Evolutionary conservation across 1,140 invertebrate genomes (phyloP).

Genomic region (Procambarus clarkii): DNA sequence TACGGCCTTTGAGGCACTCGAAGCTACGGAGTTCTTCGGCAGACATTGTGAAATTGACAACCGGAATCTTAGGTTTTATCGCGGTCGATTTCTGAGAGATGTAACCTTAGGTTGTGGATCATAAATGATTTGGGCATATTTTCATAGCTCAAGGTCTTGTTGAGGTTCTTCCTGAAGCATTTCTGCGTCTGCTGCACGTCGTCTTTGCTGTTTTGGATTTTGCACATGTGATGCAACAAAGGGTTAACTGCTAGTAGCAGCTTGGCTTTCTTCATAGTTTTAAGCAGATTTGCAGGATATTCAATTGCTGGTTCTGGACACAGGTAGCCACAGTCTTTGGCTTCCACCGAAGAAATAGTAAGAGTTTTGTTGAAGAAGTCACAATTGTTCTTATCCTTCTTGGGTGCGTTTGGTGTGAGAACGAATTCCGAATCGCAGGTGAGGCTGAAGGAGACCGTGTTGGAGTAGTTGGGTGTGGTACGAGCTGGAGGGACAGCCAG

Average conservation of each 20-base stretch:
- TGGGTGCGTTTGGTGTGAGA: conserved; percentile 24
- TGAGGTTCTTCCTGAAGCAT: conserved; percentile 65
- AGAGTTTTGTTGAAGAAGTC: conserved; percentile 48
- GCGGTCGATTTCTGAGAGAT: neutral
- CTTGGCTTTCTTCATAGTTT: conserved; percentile 49
- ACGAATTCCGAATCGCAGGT: conserved; percentile 55
- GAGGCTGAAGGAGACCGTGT: conserved; percentile 48
- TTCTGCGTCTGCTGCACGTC: conserved; percentile 34
- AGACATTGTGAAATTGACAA: conserved; percentile 45
- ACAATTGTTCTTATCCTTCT: conserved; percentile 36
- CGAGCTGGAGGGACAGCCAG: conserved; percentile 62
- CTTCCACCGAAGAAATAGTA: conserved; percentile 31
- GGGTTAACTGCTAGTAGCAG: neutral
- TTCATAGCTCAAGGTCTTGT: conserved; percentile 45
- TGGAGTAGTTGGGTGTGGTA: conserved; percentile 48
- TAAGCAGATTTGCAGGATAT: conserved; percentile 26
- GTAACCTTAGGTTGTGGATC: conserved; percentile 52
- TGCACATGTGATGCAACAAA: conserved; percentile 39
- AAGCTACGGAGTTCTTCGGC: conserved; percentile 39
- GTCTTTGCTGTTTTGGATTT: conserved; percentile 45
- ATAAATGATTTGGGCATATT: conserved; percentile 39
- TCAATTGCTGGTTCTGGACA: conserved; percentile 41
- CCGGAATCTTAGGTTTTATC: conserved; percentile 15
- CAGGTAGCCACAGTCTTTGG: conserved; percentile 61
- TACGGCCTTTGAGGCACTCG: conserved; percentile 48